A percentile compares a stretch with the other conserved stretches of the same genome.
Evolutionary conservation across 2,888 invertebrate species (phyloP).

Genomic region (Mythimna pallens): DNA sequence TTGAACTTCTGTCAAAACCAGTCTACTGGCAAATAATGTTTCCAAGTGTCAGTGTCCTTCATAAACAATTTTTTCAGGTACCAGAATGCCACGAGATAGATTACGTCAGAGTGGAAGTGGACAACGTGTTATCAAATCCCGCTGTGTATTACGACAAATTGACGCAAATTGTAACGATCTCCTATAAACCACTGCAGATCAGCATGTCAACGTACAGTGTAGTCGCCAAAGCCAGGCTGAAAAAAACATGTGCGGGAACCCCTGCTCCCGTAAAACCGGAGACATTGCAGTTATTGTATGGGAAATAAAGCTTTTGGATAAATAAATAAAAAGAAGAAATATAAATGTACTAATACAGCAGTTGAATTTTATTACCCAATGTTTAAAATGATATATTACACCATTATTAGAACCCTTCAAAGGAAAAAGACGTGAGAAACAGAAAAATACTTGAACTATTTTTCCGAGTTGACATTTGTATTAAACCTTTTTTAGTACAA

Average conservation of each 20-base stretch:
- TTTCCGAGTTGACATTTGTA: background rate
- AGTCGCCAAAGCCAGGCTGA: conserved; percentile 43
- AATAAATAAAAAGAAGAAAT: background rate
- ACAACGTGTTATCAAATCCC: conserved; percentile 58
- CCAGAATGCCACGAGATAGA: conserved; percentile 52
- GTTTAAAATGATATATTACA: background rate
- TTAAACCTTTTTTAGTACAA: conserved; percentile 5
- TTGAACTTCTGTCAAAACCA: too few relatives aligned
- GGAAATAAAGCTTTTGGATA: background rate
- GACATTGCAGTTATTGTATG: conserved; percentile 26
- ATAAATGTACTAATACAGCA: background rate
- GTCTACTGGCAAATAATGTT: background rate
- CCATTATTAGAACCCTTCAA: background rate
- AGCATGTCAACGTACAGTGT: conserved; percentile 59
- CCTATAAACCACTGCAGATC: conserved; percentile 52
- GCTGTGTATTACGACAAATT: conserved; percentile 49
- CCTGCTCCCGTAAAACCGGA: background rate
- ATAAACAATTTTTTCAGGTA: conserved; percentile 46
- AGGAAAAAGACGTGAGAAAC: background rate
- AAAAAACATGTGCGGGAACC: background rate
- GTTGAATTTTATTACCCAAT: conserved; percentile 24
- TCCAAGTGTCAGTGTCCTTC: background rate
- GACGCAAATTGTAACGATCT: conserved; percentile 48
- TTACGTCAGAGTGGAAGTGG: conserved; percentile 58
- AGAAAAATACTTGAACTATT: background rate